A percentile compares a stretch with the other conserved stretches of the same genome.
phyloP scores from a whole-genome alignment of 1,140 invertebrate species.

The Drosophila santomea region DNA sequence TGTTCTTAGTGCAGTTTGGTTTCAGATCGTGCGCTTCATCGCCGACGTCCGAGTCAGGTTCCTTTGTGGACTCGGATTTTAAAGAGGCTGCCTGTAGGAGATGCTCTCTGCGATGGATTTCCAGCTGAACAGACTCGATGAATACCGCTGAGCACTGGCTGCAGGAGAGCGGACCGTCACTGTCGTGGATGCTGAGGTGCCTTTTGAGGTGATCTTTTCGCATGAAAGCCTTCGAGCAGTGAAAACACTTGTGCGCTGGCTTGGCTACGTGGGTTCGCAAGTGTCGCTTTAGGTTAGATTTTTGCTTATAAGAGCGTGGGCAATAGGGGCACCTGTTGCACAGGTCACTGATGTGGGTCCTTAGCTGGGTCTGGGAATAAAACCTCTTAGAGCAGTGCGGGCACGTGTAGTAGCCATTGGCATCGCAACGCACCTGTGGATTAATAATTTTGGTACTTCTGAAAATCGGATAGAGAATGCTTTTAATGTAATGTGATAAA shows the following conservation, averaged over 20 bases:
- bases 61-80: not conserved
- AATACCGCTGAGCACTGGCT: not conserved
- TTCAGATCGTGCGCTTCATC: not conserved
- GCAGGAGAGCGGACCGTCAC: not conserved
- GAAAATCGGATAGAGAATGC: not conserved
- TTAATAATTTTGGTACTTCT: not conserved
- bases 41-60: not conserved
- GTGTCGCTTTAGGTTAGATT: not conserved
- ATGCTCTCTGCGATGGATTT: conserved; percentile 3
- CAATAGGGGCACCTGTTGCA: conserved; percentile 6
- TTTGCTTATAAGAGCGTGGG: not conserved
- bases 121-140: not conserved
- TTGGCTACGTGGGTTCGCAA: conserved; percentile 21
- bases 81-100: not conserved
- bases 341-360: not conserved
- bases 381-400: conserved; percentile 5
- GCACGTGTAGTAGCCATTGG: conserved; percentile 1
- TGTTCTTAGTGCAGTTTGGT: not conserved
- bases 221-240: conserved; percentile 23
- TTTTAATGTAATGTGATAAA: no score
- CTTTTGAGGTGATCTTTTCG: conserved; percentile 22
- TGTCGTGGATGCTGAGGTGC: conserved; percentile 17
- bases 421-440: not conserved
- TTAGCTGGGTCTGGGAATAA: not conserved
- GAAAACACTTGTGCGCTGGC: conserved; percentile 32